These are phyloP conservation scores for Microcebus lehilahytsara DNA, from an alignment of 2,113 vertebrate species.

Conservation along the genomic window DNA sequence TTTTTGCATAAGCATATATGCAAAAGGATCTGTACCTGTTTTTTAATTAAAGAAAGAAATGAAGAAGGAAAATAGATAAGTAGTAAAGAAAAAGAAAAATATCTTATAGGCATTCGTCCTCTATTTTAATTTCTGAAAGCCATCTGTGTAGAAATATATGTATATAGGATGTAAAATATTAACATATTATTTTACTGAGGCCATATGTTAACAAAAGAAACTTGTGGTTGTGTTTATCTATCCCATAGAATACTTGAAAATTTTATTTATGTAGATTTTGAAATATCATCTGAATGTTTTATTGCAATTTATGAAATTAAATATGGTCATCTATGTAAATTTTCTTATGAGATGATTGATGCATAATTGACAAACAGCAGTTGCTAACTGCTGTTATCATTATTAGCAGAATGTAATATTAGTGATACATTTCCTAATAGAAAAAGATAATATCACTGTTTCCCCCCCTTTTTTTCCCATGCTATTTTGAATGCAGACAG, in stretches of 20 bases:
- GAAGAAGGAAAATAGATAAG: not conserved
- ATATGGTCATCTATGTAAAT: not conserved
- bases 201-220: not conserved
- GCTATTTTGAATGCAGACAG: slow-evolving; percentile 81
- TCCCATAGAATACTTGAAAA: not conserved
- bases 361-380: not conserved
- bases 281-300: not conserved
- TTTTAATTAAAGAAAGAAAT: not conserved
- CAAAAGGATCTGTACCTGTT: not conserved
- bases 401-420: not conserved
- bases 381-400: not conserved
- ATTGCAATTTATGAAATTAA: not conserved
- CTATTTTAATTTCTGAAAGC: not conserved
- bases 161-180: not conserved
- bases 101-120: not conserved
- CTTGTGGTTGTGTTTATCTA: not conserved
- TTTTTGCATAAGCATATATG: not conserved
- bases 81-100: not conserved
- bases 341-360: not conserved
- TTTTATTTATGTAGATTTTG: not conserved
- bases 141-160: not conserved
- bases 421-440: not conserved
- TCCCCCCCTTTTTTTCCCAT: not conserved
- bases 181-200: not conserved
- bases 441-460: not conserved